Base-by-base conservation (phyloP, 2,888 invertebrate species). In the Dinocampus coccinellae region DNA sequence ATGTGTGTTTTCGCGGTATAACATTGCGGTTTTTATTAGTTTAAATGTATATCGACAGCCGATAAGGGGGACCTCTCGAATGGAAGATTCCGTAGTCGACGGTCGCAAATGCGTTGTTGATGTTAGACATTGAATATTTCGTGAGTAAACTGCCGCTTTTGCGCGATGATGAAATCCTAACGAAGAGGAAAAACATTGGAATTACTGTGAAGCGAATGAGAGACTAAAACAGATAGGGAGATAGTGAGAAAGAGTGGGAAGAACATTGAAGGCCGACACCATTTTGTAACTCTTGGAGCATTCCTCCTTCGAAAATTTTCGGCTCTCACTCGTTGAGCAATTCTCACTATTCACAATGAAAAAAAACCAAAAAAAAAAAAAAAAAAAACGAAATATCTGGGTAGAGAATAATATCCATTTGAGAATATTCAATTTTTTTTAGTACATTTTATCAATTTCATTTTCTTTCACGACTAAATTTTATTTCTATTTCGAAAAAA, bases 11-110 rank as follows among this genome's bases (percentile, higher is more conserved):
- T 33, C 33, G 33, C 58, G 55, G 29, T 47, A 29, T 62, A 53
- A 33, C 16, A 42, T 42, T 9, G 33, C 42, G 58, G 57, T 57
- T 26, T 34, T 53, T 69, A 16, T 29, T 52, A 20, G n/a, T 61
- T 22, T 20, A n/a, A 53, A n/a, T 24, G 61, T 55, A 63, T 81
- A 82, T 81, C 82, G 76, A 72, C 80, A 62, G 82, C 74, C 79
- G 83, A 83, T 83, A 83, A 82, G 76, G 73, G 79, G 42, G 42
- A 34, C 39, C 63, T 36, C 60, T 58, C 60, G 63, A 61, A 62
- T 69, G 69, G 69, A 70, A 64, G 75, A 70, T 74, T 75, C 70
- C 69, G 73, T 65, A 72, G 70, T 73, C 72, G 67, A 69, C 73
- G 47, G 47, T 47, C 76, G 73, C 74, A 69, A 60, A 42, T 24